A percentile compares a stretch with the other conserved stretches of the same genome.
These are phyloP conservation scores for Fregetta grallaria DNA, from an alignment of 2,113 vertebrate species.

Conservation along the genomic window DNA sequence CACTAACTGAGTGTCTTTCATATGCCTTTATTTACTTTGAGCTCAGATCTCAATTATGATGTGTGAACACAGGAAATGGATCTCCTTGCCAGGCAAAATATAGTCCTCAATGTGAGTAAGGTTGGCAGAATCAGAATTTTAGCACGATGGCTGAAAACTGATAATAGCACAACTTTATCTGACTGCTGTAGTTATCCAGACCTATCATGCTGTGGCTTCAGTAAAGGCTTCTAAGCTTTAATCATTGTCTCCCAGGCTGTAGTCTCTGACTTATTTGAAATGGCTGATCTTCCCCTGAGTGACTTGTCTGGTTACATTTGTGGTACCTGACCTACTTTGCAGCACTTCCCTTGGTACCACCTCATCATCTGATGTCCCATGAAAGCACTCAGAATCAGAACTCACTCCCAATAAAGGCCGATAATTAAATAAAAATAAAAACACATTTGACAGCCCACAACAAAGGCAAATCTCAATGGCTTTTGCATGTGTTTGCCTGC, in stretches of 20 bases:
- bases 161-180: background rate
- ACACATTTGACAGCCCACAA: conserved; percentile 62
- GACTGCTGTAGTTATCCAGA: background rate
- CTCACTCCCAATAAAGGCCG: conserved; percentile 29
- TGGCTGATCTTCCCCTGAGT: conserved; percentile 42
- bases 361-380: conserved; percentile 36
- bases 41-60: background rate
- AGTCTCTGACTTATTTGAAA: conserved; percentile 47
- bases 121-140: conserved; percentile 2
- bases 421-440: conserved; percentile 65
- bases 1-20: background rate
- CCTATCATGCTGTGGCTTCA: conserved; percentile 14
- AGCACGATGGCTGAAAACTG: background rate
- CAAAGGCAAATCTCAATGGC: conserved; percentile 37
- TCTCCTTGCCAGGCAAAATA: background rate
- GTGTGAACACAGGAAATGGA: background rate
- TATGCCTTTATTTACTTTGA: conserved; percentile 18
- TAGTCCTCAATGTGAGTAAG: background rate
- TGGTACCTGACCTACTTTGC: conserved; percentile 65
- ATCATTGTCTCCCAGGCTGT: conserved; percentile 22
- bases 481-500: conserved; percentile 55
- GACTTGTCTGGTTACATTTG: conserved; percentile 55
- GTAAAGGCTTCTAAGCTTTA: conserved; percentile 32
- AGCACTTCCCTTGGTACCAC: conserved; percentile 41
- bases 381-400: conserved; percentile 44